Evolutionary conservation across 1,140 invertebrate genomes (phyloP), one percentile per base, ranked within the genome.

Genomic region (Zelostemma sp.): DNA sequence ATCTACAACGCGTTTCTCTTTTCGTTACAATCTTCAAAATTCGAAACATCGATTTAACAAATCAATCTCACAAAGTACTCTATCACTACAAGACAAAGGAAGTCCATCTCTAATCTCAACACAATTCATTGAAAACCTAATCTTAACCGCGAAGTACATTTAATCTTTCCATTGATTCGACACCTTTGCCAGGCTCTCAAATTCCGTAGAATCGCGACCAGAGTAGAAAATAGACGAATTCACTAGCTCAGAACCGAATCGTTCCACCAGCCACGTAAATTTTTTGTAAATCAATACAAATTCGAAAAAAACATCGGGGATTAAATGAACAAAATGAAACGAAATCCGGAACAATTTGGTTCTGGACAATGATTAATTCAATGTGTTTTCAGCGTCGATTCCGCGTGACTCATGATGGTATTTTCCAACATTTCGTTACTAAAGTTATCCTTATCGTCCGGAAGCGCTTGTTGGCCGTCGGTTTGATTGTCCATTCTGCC

Each of bases 361-460:
- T 28, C 25, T 28, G 3, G 25, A 28, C 3, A 58, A 46, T 6
- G 11, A 14, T 31, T 54, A 35, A 35, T 35, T 58, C 64, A 62
- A 53, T 70, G 56, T 1, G 68, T 11, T 43, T 70, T 51, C 11
- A 57, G 54, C 25, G 60, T 46, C 17, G 59, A 40, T 38, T 63
- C 61, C 11, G 50, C 41, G 15, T 48, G 57, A 31, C 59, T 64
- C 19, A 53, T 15, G 15, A n/a, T n/a, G n/a, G 56, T 6, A 46
- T 35, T 38, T 17, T 66, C 58, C 43, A 66, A 49, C 58, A 66
- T 62, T 58, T 62, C 58, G 9, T 19, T 62, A 31, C 54, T 62
- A 57, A 65, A 54, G 59, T 62, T 70, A 35, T 58, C 61, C 59
- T 63, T 64, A 48, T 72, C 64, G 3, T 58, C 69, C 11, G 69